Conservation (phyloP, 1,140 invertebrate genomes). For the Tetragonula clypearis region DNA sequence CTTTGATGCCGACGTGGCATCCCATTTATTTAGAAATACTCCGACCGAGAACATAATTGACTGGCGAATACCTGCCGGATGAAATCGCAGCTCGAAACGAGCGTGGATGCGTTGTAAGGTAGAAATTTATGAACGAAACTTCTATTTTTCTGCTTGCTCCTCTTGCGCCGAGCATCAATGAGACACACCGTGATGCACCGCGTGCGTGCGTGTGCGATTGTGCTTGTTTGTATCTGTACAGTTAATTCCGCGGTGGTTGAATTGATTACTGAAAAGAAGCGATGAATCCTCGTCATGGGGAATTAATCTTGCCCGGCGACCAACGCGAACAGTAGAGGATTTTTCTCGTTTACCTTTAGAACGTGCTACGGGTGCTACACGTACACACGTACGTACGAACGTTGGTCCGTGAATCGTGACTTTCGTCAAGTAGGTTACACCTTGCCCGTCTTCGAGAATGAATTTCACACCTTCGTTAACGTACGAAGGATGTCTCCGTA, state of each 20-base stretch:
- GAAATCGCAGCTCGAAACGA: background rate
- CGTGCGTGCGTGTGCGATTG: too few species aligned
- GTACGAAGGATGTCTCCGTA: background rate
- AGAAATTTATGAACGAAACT: constrained; percentile 15
- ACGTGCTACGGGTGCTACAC: constrained; percentile 42
- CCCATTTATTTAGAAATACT: constrained; percentile 48
- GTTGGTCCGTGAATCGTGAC: constrained; percentile 66
- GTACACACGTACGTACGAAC: constrained; percentile 37
- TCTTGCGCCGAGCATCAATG: background rate
- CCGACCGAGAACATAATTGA: constrained; percentile 12
- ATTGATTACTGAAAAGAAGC: constrained; percentile 19
- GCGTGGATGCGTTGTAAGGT: background rate
- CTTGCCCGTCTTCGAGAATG: constrained; percentile 50
- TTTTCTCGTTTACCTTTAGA: background rate
- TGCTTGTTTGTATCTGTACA: constrained; percentile 1
- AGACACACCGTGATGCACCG: background rate
- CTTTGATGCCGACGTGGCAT: constrained; percentile 38
- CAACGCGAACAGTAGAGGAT: background rate
- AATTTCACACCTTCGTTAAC: constrained; percentile 53
- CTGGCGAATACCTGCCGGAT: background rate
- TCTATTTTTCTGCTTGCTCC: background rate
- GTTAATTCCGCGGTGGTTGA: constrained; percentile 6
- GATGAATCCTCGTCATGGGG: constrained; percentile 26
- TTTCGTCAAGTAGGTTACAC: constrained; percentile 62
- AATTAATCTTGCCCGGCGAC: constrained; percentile 33